Base-by-base conservation (phyloP, 2,797 vertebrate genomes). In the Cygnus olor region DNA sequence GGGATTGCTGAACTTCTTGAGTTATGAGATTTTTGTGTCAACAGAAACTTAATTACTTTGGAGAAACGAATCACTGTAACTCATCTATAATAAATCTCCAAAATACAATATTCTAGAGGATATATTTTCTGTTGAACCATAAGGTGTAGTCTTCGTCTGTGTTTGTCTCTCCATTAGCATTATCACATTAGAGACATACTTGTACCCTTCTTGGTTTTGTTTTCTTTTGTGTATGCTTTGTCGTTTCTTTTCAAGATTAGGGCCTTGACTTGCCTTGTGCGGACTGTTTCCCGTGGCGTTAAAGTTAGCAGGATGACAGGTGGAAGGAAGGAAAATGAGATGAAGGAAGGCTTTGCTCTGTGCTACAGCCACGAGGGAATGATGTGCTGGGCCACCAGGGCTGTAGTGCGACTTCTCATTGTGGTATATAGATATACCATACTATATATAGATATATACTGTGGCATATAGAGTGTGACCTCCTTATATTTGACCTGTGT, bases 21-120 rank as follows among this genome's bases (percentile, higher is more conserved):
- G 74, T 96, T 93, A 95, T 44, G 89, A 95, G 66, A 80, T 94
- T 94, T 96, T 84, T 91, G 45, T 95, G 93, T 96, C 95, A 96
- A 96, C 91, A 91, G 77, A 93, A 96, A 94, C 87, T 86, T 91
- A 97, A 95, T 97, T 96, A 94, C 66, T 69, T 92, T 53, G 80
- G 85, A 19, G 3, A 85, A 95, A 95, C 90, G 53, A 94, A 94
- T 93, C 63, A 51, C 60, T 80, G 44, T 92, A 89, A 60, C 34
- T 91, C 65, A 71, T 79, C 68, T 88, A 44, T 88, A 93, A 88
- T 95, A 95, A 90, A 96, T 88, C 80, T 90, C 80, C 69, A 40
- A 69, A 68, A 49, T 64, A 47, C 38, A 73, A 68, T 92, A 40
- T 86, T 80, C 72, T 69, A 54, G 58, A 72, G 68, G 77, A 71